A percentile compares a stretch with the other conserved stretches of the same genome.
phyloP scores from a whole-genome alignment of 2,888 invertebrate species.

The Allolobophora icterica region DNA sequence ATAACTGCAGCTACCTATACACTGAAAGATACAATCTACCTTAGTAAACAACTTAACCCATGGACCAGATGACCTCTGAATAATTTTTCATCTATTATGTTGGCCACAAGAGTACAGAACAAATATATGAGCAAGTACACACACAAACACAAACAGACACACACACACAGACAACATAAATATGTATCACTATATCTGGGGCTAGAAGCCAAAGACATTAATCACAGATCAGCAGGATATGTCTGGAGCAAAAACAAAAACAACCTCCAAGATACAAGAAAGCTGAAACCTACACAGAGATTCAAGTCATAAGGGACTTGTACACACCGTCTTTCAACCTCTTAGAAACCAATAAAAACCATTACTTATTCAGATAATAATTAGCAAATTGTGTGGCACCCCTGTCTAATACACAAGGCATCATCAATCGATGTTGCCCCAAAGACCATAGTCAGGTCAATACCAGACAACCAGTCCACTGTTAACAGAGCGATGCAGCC shows the following conservation, averaged over 20 bases:
- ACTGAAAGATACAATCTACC: not conserved
- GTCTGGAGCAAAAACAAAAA: not conserved
- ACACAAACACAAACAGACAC: not conserved
- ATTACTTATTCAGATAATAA: not conserved
- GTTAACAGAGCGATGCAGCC: not conserved
- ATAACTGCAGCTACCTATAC: not conserved
- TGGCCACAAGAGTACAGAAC: not conserved
- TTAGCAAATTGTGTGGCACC: not conserved
- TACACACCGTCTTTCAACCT: not conserved
- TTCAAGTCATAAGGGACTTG: not conserved
- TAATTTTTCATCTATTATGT: not conserved
- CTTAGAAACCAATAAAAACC: not conserved
- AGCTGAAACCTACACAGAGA: not conserved
- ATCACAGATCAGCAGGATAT: constrained; percentile 17
- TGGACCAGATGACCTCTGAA: not conserved
- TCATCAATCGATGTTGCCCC: not conserved
- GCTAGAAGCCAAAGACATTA: not conserved
- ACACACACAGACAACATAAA: not conserved
- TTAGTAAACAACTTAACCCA: not conserved
- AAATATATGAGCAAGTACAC: not conserved
- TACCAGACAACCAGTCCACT: not conserved
- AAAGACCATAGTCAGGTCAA: not conserved
- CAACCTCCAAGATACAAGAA: not conserved
- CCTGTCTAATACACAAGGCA: too few species aligned
- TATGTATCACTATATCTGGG: not conserved